Conservation (phyloP, 2,113 vertebrate genomes). For the Dicentrarchus labrax region DNA sequence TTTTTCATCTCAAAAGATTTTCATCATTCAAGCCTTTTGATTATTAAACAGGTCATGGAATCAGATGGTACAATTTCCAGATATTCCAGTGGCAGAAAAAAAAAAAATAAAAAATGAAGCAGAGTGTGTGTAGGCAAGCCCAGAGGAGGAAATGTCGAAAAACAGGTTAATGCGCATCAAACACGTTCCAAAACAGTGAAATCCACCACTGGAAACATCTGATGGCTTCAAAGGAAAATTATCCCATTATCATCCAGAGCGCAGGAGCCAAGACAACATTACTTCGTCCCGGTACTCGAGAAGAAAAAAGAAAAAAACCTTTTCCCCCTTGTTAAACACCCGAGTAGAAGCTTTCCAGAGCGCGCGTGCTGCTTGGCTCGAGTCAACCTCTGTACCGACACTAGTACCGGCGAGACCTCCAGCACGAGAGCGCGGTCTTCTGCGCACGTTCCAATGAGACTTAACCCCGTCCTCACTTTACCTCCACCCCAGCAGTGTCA, state of each 20-base stretch:
- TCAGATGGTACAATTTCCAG: conserved; percentile 26
- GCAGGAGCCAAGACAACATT: conserved; percentile 23
- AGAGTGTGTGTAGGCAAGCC: conserved; percentile 33
- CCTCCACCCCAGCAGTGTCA: background rate
- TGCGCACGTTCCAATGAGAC: conserved; percentile 62
- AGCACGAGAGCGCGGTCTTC: conserved; percentile 57
- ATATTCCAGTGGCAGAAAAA: conserved; percentile 45
- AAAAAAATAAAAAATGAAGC: background rate
- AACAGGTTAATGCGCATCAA: conserved; percentile 65
- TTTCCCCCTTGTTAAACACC: conserved; percentile 2
- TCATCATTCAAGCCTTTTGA: conserved; percentile 55
- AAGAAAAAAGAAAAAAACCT: background rate
- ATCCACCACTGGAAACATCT: conserved; percentile 63
- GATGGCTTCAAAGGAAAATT: conserved; percentile 43
- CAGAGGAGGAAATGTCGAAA: conserved; percentile 50
- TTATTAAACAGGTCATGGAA: conserved; percentile 39
- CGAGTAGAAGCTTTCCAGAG: conserved; percentile 44
- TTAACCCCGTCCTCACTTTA: conserved; percentile 66
- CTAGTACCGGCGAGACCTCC: conserved; percentile 67
- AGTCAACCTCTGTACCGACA: conserved; percentile 76
- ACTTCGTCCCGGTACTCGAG: conserved; percentile 2
- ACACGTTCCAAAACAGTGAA: conserved; percentile 69
- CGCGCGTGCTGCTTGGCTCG: conserved; percentile 82
- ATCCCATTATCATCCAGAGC: conserved; percentile 63
- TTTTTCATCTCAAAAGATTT: conserved; percentile 83